Conservation (phyloP, 35 echinoderm and acorn worm genomes). For the Stichopus chloronotus region DNA sequence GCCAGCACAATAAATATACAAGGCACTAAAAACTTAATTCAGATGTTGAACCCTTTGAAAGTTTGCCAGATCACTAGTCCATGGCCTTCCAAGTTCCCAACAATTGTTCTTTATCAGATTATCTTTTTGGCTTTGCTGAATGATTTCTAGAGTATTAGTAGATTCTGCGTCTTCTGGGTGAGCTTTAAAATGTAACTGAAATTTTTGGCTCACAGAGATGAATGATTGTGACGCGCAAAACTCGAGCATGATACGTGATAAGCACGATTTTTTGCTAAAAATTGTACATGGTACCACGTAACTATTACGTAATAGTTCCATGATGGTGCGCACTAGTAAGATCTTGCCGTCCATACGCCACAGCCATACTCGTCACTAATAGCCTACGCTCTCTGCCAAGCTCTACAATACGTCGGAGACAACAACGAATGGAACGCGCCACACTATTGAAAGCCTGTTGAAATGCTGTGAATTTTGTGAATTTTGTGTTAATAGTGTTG, state of each 20-base stretch:
- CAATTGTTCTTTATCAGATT: neutral
- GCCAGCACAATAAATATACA: constrained; percentile 19
- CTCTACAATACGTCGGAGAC: too few relatives aligned
- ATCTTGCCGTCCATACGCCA: neutral
- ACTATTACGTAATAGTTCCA: too few relatives aligned
- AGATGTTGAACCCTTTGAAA: neutral
- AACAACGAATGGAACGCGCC: too few relatives aligned
- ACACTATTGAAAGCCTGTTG: too few relatives aligned
- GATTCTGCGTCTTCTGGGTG: constrained; percentile 27
- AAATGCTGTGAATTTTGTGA: neutral
- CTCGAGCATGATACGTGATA: constrained; percentile 18
- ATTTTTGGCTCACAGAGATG: constrained; percentile 17
- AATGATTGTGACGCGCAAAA: neutral
- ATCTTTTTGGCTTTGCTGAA: constrained; percentile 14
- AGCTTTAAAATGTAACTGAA: constrained; percentile 3
- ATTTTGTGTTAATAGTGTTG: neutral
- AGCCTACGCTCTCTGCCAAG: neutral
- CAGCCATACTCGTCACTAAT: neutral
- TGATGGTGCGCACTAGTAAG: neutral
- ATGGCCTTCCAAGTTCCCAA: neutral
- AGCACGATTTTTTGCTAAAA: constrained; percentile 8
- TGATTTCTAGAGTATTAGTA: neutral
- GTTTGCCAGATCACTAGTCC: neutral
- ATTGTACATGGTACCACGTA: neutral
- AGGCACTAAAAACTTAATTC: neutral